These are phyloP conservation scores for Conchocele bisecta DNA, from an alignment of 2,888 invertebrate genomes.

Conservation along the genomic window DNA sequence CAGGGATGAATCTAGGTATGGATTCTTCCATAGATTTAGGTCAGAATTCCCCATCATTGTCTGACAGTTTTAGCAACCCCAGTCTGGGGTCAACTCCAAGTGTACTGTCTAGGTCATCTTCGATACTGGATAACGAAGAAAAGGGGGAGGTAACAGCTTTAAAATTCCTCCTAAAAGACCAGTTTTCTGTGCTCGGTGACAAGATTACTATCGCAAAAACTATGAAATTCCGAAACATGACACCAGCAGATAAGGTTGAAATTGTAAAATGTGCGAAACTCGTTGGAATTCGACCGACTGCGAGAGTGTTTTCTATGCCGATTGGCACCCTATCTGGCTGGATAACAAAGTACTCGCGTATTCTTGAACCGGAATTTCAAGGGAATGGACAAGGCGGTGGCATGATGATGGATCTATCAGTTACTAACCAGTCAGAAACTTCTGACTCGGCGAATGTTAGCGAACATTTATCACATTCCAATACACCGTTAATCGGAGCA, in stretches of 20 bases:
- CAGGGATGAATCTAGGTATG: background rate
- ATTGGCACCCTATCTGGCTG: conserved; percentile 56
- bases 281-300: conserved; percentile 54
- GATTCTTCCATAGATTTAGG: too few species aligned
- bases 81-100: background rate
- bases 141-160: conserved; percentile 51
- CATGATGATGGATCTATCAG: background rate
- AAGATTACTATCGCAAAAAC: conserved; percentile 43
- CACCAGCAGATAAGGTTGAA: conserved; percentile 48
- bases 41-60: background rate
- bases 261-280: conserved; percentile 56
- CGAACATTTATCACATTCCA: too few species aligned
- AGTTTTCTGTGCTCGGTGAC: conserved; percentile 28
- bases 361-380: conserved; percentile 45
- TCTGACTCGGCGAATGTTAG: too few species aligned
- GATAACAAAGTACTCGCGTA: conserved; percentile 49
- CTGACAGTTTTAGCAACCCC: conserved; percentile 2
- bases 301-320: conserved; percentile 51
- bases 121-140: conserved; percentile 42
- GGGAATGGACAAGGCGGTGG: conserved; percentile 6
- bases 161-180: conserved; percentile 46
- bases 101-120: too few species aligned
- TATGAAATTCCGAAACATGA: conserved; percentile 50
- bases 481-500: too few species aligned
- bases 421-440: background rate